phyloP scores from a whole-genome alignment of 23 tunicate genomes.

The Botrylloides violaceus region DNA sequence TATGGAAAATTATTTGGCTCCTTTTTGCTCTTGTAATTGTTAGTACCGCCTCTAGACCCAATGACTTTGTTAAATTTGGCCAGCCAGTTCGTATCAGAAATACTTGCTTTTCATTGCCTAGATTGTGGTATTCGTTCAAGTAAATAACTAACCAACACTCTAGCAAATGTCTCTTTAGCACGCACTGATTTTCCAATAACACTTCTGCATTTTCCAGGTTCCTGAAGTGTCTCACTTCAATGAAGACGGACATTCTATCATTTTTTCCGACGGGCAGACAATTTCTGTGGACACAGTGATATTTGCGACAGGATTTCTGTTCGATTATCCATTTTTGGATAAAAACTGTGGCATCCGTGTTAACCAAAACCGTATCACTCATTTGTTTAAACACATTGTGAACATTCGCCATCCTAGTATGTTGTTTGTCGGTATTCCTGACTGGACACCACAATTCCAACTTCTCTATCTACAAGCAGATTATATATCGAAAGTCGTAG shows the following conservation, averaged over 20 bases:
- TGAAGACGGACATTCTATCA: constrained; percentile 20
- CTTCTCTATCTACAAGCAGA: constrained; percentile 10
- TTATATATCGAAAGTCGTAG: constrained; percentile 25
- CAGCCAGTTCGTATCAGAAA: too few relatives aligned
- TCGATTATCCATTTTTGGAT: constrained; percentile 58
- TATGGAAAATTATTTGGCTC: too few relatives aligned
- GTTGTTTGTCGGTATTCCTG: constrained; percentile 50
- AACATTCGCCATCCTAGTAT: constrained; percentile 47
- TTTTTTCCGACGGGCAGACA: constrained; percentile 40
- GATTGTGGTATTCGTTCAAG: too few relatives aligned
- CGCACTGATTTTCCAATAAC: not conserved
- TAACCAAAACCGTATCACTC: constrained; percentile 30
- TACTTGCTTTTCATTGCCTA: too few relatives aligned
- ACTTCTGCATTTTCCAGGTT: constrained; percentile 17
- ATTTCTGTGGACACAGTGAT: constrained; percentile 35
- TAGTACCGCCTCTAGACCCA: too few relatives aligned
- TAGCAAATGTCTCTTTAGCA: too few relatives aligned
- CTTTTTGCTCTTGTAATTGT: too few relatives aligned
- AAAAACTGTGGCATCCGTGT: constrained; percentile 4
- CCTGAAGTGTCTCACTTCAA: constrained; percentile 20
- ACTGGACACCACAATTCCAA: not conserved
- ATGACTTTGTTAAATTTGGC: too few relatives aligned
- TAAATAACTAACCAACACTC: too few relatives aligned
- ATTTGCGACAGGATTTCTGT: constrained; percentile 66
- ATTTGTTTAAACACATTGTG: constrained; percentile 52